Evolutionary conservation across 2,888 invertebrate species (phyloP).

Genomic region (Gortyna flavago): DNA sequence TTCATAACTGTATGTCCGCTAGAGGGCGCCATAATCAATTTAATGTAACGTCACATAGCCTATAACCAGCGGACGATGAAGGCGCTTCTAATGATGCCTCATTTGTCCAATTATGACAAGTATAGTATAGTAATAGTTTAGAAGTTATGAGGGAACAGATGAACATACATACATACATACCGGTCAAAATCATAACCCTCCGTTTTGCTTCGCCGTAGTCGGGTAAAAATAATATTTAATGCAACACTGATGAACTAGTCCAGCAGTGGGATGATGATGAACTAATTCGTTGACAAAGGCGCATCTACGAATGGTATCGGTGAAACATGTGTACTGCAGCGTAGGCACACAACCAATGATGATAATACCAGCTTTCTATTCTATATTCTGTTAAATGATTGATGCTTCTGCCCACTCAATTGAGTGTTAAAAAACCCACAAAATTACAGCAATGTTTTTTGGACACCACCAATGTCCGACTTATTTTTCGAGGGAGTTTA

Average conservation of each 20-base stretch:
- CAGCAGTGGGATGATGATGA: background rate
- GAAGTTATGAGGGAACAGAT: no score
- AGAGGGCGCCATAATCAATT: no score
- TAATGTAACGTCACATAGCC: no score
- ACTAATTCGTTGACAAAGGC: background rate
- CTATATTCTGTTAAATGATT: conserved; percentile 13
- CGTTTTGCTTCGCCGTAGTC: no score
- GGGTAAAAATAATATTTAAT: conserved; percentile 1
- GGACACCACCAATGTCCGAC: conserved; percentile 6
- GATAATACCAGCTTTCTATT: conserved; percentile 33
- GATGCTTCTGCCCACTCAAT: conserved; percentile 8
- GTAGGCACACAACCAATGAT: conserved; percentile 22
- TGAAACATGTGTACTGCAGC: conserved; percentile 14
- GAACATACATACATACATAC: no score
- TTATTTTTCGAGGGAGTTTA: conserved; percentile 28
- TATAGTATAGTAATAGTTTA: no score
- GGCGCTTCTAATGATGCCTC: no score
- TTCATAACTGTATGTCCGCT: no score
- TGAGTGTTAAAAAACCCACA: conserved; percentile 8
- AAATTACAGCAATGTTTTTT: conserved; percentile 13
- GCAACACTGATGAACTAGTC: background rate
- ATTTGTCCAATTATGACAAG: no score
- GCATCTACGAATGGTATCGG: background rate
- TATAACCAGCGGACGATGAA: no score
- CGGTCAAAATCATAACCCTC: no score